These are phyloP conservation scores for Plotosus lineatus DNA, from an alignment of 2,113 vertebrate species.

Conservation along the genomic window DNA sequence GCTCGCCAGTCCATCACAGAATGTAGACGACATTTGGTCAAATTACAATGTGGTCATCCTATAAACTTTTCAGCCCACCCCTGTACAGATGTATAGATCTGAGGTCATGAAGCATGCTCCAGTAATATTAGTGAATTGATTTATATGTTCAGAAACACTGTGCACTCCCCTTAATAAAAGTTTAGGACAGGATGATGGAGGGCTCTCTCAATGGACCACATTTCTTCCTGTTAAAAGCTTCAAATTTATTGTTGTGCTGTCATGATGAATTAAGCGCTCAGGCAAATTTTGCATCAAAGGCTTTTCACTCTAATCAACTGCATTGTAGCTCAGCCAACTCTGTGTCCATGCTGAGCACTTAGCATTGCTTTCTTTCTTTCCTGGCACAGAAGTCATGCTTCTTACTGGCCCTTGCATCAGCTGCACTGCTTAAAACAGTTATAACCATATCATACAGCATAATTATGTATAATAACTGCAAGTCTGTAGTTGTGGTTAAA, in stretches of 20 bases:
- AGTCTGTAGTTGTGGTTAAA: constrained; percentile 18
- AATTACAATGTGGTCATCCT: too few relatives aligned
- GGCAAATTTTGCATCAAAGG: constrained; percentile 49
- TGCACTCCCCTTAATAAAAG: constrained; percentile 58
- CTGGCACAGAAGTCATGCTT: constrained; percentile 45
- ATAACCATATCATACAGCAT: constrained; percentile 27
- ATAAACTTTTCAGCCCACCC: too few relatives aligned
- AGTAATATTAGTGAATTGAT: constrained; percentile 74
- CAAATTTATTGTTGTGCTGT: constrained; percentile 60
- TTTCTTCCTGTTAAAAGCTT: constrained; percentile 49
- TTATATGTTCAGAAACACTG: constrained; percentile 67
- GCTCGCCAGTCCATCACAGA: too few relatives aligned
- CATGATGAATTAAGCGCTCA: constrained; percentile 62
- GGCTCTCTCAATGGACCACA: constrained; percentile 47
- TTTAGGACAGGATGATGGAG: constrained; percentile 64
- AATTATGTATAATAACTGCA: constrained; percentile 14
- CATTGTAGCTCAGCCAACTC: constrained; percentile 50
- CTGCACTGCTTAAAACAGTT: constrained; percentile 45
- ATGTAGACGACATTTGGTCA: too few relatives aligned
- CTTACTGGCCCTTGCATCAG: constrained; percentile 25
- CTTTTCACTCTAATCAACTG: constrained; percentile 61
- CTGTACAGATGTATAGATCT: too few relatives aligned
- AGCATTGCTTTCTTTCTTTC: constrained; percentile 42
- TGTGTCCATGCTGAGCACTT: constrained; percentile 36
- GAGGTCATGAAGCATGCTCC: constrained; percentile 66